Base-by-base conservation (phyloP, 2,888 invertebrate species). In the Carcina quercana region DNA sequence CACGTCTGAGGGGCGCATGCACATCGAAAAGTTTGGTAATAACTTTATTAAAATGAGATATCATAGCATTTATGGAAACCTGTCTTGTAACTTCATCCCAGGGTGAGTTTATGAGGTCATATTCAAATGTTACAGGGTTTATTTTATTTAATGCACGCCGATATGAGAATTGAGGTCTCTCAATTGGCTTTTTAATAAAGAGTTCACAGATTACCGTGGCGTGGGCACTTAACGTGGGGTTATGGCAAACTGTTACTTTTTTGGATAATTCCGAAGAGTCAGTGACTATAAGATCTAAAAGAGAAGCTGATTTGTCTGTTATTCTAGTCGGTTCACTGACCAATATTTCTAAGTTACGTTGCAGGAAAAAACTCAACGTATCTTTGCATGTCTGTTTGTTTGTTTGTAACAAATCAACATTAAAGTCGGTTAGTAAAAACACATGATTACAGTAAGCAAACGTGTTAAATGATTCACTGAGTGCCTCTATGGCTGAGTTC, bases 271-370 rank as follows among this genome's bases (percentile, higher is more conserved):
- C 15, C 7, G n/a, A 12, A 5, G 2, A 20, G 10, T 30, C 25
- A 2, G 31, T 35, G 3, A 45, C 25, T 0, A 45, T 21, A n/a
- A 43, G 12, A 10, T 43, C 42, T 17, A 45, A 7, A 5, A 41
- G 13, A 1, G 38, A 32, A 13, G 28, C 27, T 3, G 41, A 20
- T 2, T 17, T 5, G 5, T 33, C 34, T 5, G 42, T 40, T 2
- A 37, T 28, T 22, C 45, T 30, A 5, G 41, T 43, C 0, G 42
- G 34, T 26, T 40, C 33, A 2, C 10, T 30, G 5, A 40, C 33
- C n/a, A 40, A n/a, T 15, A 37, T 37, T n/a, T 25, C 22, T n/a
- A 40, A 14, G 15, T 30, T 32, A n/a, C 32, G 35, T 8, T 37
- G 35, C 6, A 13, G 10, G 11, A 30, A 28, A 14, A 40, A 35